phyloP scores from a whole-genome alignment of 1,140 invertebrate species.

The Micrasema longulum region DNA sequence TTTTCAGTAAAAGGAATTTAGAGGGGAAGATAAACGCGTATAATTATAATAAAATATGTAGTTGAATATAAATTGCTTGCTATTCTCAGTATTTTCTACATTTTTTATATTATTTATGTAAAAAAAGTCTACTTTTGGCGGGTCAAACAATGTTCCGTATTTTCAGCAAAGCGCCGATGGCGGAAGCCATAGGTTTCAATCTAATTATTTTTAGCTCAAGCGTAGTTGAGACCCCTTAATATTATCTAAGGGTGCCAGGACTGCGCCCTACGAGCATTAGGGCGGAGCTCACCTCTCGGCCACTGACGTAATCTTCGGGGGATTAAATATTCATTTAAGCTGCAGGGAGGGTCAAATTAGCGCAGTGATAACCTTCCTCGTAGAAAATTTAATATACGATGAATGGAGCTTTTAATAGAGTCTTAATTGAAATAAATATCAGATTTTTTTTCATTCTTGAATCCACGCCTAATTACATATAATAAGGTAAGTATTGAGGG shows the following conservation, averaged over 20 bases:
- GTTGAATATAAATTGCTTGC: too few species aligned
- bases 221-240: neutral
- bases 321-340: constrained; percentile 44
- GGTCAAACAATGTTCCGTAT: too few species aligned
- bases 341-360: constrained; percentile 36
- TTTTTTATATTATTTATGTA: too few species aligned
- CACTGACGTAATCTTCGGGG: constrained; percentile 19
- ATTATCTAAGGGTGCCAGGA: neutral
- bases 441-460: neutral
- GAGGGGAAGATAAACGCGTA: too few species aligned
- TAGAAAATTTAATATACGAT: neutral
- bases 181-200: neutral
- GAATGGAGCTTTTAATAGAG: neutral
- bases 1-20: too few species aligned
- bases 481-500: neutral
- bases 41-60: too few species aligned
- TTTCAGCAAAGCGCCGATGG: too few species aligned
- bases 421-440: neutral
- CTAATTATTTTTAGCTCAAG: neutral
- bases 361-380: constrained; percentile 17
- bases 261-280: constrained; percentile 1
- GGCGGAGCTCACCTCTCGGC: too few species aligned
- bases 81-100: too few species aligned
- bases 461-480: neutral
- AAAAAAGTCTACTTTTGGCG: too few species aligned